Percentiles rank a stretch among this genome's conserved stretches.
These are phyloP conservation scores for Arctopsyche grandis DNA, from an alignment of 1,140 invertebrate species.

Conservation along the genomic window DNA sequence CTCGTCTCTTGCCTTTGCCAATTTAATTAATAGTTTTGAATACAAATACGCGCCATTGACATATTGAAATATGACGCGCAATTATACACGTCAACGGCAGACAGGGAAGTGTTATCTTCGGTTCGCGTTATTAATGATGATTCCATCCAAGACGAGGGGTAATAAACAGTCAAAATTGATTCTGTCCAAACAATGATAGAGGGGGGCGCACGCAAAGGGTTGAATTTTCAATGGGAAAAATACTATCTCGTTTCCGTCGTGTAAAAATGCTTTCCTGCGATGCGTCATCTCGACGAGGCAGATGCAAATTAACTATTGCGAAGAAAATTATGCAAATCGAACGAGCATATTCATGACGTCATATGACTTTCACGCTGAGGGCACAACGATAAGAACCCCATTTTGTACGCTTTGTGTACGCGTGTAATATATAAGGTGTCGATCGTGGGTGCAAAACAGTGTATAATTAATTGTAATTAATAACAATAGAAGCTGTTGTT, in stretches of 20 bases:
- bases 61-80: conserved; percentile 48
- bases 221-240: no score
- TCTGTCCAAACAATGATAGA: conserved; percentile 17
- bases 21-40: conserved; percentile 47
- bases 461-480: no score
- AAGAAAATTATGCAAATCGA: conserved; percentile 29
- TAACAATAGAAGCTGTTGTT: no score
- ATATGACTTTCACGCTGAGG: background rate
- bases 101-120: conserved; percentile 15
- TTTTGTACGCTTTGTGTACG: conserved; percentile 7
- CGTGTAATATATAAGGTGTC: background rate
- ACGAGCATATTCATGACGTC: conserved; percentile 16
- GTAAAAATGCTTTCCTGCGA: no score
- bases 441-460: background rate
- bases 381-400: background rate
- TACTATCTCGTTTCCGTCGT: no score
- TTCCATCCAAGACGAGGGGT: background rate
- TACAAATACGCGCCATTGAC: conserved; percentile 44
- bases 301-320: conserved; percentile 1
- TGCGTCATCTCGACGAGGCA: background rate
- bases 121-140: conserved; percentile 44
- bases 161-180: conserved; percentile 35
- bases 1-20: background rate
- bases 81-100: conserved; percentile 48
- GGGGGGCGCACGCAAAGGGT: background rate